Percentiles rank a stretch among this genome's conserved stretches.
phyloP scores from a whole-genome alignment of 2,113 vertebrate genomes.

The Dipodomys merriami region DNA sequence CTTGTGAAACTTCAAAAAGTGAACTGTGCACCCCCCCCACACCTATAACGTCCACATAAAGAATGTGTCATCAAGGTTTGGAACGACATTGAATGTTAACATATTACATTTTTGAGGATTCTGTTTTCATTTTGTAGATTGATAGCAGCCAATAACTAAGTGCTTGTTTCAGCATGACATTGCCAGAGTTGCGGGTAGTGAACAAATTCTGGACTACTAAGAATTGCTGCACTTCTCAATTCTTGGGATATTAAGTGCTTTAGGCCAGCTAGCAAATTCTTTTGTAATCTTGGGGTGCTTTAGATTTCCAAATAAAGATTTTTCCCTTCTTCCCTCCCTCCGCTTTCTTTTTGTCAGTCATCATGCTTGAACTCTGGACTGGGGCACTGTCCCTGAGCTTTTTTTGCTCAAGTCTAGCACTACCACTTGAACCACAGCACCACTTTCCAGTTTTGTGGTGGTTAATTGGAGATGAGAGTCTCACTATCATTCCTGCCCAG shows the following conservation, averaged over 20 bases:
- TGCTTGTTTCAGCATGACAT: conserved; percentile 10
- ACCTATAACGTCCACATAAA: conserved; percentile 9
- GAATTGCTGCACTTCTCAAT: not conserved
- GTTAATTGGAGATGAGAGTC: too few species aligned
- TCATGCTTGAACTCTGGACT: too few species aligned
- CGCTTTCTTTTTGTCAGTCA: not conserved
- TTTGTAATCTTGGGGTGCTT: not conserved
- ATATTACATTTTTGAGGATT: conserved; percentile 46
- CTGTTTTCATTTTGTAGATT: conserved; percentile 21
- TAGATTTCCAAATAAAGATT: not conserved
- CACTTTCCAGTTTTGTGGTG: too few species aligned
- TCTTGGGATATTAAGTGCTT: conserved; percentile 37
- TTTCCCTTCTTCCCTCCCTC: not conserved
- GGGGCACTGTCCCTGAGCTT: too few species aligned
- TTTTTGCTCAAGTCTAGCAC: too few species aligned
- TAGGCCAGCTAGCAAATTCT: not conserved
- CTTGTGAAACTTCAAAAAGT: conserved; percentile 63
- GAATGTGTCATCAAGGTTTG: conserved; percentile 6
- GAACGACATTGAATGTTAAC: conserved; percentile 48
- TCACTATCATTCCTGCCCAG: too few species aligned
- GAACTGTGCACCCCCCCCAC: not conserved
- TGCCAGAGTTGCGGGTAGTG: conserved; percentile 33
- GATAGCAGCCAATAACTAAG: not conserved
- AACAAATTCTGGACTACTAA: not conserved
- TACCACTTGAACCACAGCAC: too few species aligned